Evolutionary conservation across 1,140 invertebrate genomes (phyloP), one percentile per base, ranked within the genome.

Genomic region (Apocrypta bakeri): DNA sequence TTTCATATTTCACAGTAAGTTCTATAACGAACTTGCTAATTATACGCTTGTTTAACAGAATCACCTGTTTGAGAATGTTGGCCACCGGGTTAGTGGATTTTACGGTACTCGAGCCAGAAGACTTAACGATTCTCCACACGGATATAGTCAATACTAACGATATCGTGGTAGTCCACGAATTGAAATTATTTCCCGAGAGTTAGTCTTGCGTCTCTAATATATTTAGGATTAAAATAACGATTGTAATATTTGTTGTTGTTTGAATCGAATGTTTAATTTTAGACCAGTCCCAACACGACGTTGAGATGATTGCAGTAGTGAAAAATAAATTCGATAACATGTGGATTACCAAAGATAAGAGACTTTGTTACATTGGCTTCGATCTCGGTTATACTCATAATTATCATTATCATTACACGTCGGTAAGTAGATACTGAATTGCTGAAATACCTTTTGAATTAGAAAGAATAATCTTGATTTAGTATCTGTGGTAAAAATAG

Each of bases 71-170:
- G 84, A 92, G 95, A 72, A 92, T 94, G 82, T 95, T 98, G 82
- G 92, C 94, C 48, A 94, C 94, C 86, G 94, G 94, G 24, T 93
- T 94, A 14, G 97, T 96, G 12, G 97, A 98, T 90, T 95, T 98
- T 86, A 95, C 96, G 1, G 95, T 97, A 1, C 93, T 97, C 83
- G 95, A 96, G 83, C 94, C 97, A 0, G 96, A 97, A 90, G 96
- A 97, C 91, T 91, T 97, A 64, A 93, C 97, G 27, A 94, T 96
- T 1, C 95, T 96, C 11, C 93, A 61, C 8, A 63, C 11, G 17
- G 40, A 42, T 21, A 25, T 69, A 21, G 12, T 76, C 21, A 69
- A 81, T n/a, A 61, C 24, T 6, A 64, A 40, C n/a, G 91, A 94
- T 0, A 93, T 95, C 81, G 91, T 96, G 33, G 92, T 96, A 37